phyloP scores from a whole-genome alignment of 1,140 invertebrate species.

The Drosophila azteca region DNA sequence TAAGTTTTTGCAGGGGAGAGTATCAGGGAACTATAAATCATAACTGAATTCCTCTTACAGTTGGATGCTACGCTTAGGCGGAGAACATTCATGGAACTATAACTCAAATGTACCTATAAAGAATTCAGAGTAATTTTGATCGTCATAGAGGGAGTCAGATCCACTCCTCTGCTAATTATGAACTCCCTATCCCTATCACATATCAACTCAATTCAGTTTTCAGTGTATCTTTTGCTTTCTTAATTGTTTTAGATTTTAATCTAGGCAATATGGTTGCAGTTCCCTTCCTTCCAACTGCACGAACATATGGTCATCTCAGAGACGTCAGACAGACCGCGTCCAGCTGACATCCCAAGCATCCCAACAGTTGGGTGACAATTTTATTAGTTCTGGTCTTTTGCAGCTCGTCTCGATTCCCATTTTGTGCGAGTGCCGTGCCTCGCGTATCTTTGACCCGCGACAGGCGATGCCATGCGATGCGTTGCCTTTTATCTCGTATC shows the following conservation, averaged over 20 bases:
- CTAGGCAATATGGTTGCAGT: constrained; percentile 64
- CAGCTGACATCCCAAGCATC: constrained; percentile 6
- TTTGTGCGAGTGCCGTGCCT: constrained; percentile 19
- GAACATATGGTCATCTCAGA: constrained; percentile 54
- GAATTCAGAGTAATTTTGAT: no score
- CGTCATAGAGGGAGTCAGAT: no score
- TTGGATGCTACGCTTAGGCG: no score
- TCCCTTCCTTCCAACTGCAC: constrained; percentile 12
- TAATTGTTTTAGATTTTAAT: constrained; percentile 80
- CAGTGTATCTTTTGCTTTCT: constrained; percentile 57
- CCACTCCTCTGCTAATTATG: no score
- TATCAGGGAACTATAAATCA: no score
- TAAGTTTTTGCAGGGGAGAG: no score
- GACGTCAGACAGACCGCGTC: constrained; percentile 7
- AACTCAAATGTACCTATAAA: no score
- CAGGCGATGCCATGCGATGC: constrained; percentile 45
- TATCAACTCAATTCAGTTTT: constrained; percentile 6
- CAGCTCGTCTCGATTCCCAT: constrained; percentile 63
- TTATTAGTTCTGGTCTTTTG: constrained; percentile 61
- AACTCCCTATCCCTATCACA: constrained; percentile 11
- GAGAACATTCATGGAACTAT: no score
- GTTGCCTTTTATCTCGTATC: constrained; percentile 59
- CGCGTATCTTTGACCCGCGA: constrained; percentile 58
- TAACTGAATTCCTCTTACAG: no score
- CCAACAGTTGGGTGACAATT: constrained; percentile 68